Percentiles rank a stretch among this genome's conserved stretches.
Conservation (phyloP, 2,888 invertebrate species). For the Hypsopygia costalis region DNA sequence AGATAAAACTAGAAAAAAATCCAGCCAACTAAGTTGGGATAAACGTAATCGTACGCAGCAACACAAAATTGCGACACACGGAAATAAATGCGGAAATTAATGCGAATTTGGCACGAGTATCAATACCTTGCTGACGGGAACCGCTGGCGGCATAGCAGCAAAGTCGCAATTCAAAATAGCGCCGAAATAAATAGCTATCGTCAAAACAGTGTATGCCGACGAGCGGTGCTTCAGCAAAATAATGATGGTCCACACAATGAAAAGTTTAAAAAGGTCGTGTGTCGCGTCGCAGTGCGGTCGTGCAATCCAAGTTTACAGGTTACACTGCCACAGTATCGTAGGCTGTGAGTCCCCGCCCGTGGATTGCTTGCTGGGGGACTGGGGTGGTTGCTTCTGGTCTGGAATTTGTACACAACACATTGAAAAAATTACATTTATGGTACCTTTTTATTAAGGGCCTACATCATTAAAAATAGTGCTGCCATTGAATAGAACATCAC, state of each 20-base stretch:
- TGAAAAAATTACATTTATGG: too few species aligned
- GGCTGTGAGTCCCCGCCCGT: conserved; percentile 94
- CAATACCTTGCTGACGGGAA: conserved; percentile 52
- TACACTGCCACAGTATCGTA: conserved; percentile 99
- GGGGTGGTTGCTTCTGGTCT: conserved; percentile 93
- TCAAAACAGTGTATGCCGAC: conserved; percentile 26
- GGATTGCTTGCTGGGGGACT: conserved; percentile 89
- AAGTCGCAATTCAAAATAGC: conserved; percentile 28
- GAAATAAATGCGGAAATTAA: conserved; percentile 12
- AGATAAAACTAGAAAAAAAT: conserved; percentile 43
- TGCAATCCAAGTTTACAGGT: conserved; percentile 84
- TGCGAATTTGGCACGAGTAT: conserved; percentile 50
- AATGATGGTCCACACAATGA: conserved; percentile 42
- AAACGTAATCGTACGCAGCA: conserved; percentile 55
- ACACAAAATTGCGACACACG: conserved; percentile 55
- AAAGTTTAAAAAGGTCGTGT: conserved; percentile 29
- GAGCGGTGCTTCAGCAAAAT: conserved; percentile 47
- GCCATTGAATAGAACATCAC: too few species aligned
- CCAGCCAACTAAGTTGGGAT: conserved; percentile 75
- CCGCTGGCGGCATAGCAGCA: conserved; percentile 20
- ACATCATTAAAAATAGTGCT: too few species aligned
- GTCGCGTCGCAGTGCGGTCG: conserved; percentile 26
- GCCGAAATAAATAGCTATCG: conserved; percentile 17
- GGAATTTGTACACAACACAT: conserved; percentile 34
- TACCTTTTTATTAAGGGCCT: too few species aligned